Evolutionary conservation across 2,888 invertebrate genomes (phyloP).

Genomic region (Beris morrisii): DNA sequence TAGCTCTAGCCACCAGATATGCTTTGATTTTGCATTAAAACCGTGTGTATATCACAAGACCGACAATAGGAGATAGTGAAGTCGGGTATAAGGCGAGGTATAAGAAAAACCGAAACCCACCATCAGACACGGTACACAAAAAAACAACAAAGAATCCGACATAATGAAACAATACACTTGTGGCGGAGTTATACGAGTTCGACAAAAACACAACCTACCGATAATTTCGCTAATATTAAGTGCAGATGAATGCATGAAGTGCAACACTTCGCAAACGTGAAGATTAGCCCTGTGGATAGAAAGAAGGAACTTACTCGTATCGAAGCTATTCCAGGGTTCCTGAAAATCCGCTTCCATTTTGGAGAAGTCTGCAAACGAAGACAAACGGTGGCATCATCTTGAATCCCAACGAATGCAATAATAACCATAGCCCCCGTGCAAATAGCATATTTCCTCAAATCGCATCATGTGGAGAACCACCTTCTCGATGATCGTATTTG

Average conservation of each 20-base stretch:
- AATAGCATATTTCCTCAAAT: constrained; percentile 27
- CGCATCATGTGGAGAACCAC: constrained; percentile 22
- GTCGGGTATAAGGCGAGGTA: background rate
- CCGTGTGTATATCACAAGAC: background rate
- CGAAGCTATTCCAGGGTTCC: constrained; percentile 1
- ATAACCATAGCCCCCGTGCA: constrained; percentile 20
- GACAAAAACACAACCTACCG: too few relatives aligned
- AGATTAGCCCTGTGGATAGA: too few relatives aligned
- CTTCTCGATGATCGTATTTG: constrained; percentile 20
- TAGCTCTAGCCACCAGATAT: constrained; percentile 14
- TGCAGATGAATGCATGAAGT: too few relatives aligned
- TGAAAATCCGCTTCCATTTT: constrained; percentile 20
- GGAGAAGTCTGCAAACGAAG: background rate
- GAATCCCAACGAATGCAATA: constrained; percentile 15
- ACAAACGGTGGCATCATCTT: constrained; percentile 14
- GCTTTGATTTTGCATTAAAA: constrained; percentile 24
- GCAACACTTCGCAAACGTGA: too few relatives aligned
- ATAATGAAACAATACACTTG: too few relatives aligned
- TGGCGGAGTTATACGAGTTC: too few relatives aligned
- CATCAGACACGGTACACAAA: too few relatives aligned
- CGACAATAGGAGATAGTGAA: constrained; percentile 19
- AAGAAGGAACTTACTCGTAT: too few relatives aligned
- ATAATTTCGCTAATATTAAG: too few relatives aligned
- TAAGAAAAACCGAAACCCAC: background rate
- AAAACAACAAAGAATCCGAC: too few relatives aligned